Percentiles rank a stretch among this genome's conserved stretches.
These are phyloP conservation scores for Crocuta crocuta DNA, from an alignment of 2,113 vertebrate species.

Conservation along the genomic window DNA sequence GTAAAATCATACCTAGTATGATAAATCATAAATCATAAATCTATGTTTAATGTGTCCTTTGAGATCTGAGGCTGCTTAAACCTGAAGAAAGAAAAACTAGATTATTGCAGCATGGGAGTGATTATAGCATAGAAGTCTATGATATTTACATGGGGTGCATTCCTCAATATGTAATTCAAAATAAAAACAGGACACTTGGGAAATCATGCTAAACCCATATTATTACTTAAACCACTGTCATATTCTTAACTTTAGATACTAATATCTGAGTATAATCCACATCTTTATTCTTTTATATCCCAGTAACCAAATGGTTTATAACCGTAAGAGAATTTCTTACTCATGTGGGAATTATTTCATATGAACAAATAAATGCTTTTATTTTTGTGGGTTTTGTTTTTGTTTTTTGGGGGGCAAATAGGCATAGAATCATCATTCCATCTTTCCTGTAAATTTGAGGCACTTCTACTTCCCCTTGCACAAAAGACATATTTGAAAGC, in stretches of 20 bases:
- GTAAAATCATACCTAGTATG: neutral
- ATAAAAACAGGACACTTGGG: neutral
- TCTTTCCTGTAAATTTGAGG: neutral
- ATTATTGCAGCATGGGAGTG: neutral
- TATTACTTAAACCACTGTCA: neutral
- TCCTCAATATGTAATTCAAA: neutral
- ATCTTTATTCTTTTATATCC: neutral
- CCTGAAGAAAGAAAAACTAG: neutral
- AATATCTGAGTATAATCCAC: neutral
- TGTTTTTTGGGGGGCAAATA: neutral
- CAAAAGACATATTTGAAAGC: neutral
- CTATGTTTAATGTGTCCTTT: neutral
- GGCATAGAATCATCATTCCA: neutral
- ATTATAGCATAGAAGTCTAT: neutral
- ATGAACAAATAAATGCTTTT: neutral
- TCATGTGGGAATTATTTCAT: neutral
- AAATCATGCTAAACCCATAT: neutral
- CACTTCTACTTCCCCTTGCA: neutral
- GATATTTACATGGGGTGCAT: neutral
- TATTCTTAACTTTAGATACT: neutral
- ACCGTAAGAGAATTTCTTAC: neutral
- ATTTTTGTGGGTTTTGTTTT: neutral
- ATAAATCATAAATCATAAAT: neutral
- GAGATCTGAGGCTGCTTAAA: neutral
- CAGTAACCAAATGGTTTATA: neutral